Percentiles rank a stretch among this genome's conserved stretches.
phyloP scores from a whole-genome alignment of 2,888 invertebrate species.

The Drosophila eohydei region DNA sequence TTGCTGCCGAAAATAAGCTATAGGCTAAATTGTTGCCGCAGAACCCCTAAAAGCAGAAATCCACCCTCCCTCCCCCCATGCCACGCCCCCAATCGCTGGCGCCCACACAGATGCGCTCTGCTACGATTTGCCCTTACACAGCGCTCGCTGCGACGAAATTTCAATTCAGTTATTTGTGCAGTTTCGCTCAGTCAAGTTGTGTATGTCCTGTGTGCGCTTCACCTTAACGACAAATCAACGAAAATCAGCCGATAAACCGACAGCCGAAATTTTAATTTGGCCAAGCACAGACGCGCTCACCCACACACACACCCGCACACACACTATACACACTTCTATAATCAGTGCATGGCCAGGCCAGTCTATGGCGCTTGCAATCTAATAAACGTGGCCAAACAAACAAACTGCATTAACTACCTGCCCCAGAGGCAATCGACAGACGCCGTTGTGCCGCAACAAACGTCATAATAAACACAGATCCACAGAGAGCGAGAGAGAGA shows the following conservation, averaged over 20 bases:
- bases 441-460: conserved; percentile 51
- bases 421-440: conserved; percentile 36
- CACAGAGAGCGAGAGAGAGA: conserved; percentile 4
- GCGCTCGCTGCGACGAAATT: conserved; percentile 57
- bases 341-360: background rate
- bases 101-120: conserved; percentile 26
- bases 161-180: conserved; percentile 80
- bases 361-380: conserved; percentile 19
- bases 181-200: conserved; percentile 79
- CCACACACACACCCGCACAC: background rate
- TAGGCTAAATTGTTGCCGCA: conserved; percentile 37
- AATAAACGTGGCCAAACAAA: conserved; percentile 42
- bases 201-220: conserved; percentile 67
- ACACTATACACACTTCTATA: background rate
- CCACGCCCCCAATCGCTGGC: background rate
- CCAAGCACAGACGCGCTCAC: conserved; percentile 9
- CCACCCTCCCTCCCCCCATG: background rate
- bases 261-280: conserved; percentile 8
- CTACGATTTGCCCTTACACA: conserved; percentile 41
- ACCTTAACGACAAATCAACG: conserved; percentile 20
- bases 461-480: conserved; percentile 51
- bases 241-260: conserved; percentile 32
- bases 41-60: conserved; percentile 8
- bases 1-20: conserved; percentile 57
- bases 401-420: conserved; percentile 58